Base-by-base conservation (phyloP, 1,140 invertebrate species). In the Drosophila parvula region DNA sequence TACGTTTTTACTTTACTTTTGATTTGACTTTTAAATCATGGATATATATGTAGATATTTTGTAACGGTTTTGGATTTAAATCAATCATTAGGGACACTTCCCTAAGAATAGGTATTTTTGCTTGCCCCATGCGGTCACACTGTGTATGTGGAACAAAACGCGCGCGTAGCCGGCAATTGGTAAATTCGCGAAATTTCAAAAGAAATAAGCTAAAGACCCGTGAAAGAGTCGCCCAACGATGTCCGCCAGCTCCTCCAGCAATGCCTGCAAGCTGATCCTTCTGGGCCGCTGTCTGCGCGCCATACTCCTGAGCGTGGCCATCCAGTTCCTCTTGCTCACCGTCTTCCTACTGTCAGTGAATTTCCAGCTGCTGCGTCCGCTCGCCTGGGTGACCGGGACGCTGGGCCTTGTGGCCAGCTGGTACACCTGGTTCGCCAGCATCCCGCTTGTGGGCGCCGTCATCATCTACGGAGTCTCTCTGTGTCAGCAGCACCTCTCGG, bases 391-490 rank as follows among this genome's bases (percentile, higher is more conserved):
- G 9, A 62, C 88, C 27, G 78, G 90, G 18, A 93, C 93, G 0
- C 90, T 94, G 70, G 65, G 88, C 4, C 91, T 93, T 0, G 78
- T 95, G 28, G 92, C 93, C 22, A 94, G 94, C 8, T 91, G 94
- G 4, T 92, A 92, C 65, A 94, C 94, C 59, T 94, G 94, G 92
- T 90, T 93, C 7, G 94, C 93, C 57, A 92, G 94, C 40, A 74
- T 94, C n/a, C 90, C 94, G 2, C 91, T 95, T 11, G 78, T 93
- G 3, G 67, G 85, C 0, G 91, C 94, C 0, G 93, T 94, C 9
- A 92, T 94, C 34, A 74, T 94, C 4, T 94, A 95, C 81, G 94
- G 94, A n/a, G 77, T 95, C 2, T 90, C 94, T 2, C 93, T 94
- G 61, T 94, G 93, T n/a, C 95, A 94, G 82, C 93, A 93, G 63